Percentiles rank a stretch among this genome's conserved stretches.
Evolutionary conservation across 2,113 vertebrate species (phyloP).

Genomic region (Apodemus speciosus): DNA sequence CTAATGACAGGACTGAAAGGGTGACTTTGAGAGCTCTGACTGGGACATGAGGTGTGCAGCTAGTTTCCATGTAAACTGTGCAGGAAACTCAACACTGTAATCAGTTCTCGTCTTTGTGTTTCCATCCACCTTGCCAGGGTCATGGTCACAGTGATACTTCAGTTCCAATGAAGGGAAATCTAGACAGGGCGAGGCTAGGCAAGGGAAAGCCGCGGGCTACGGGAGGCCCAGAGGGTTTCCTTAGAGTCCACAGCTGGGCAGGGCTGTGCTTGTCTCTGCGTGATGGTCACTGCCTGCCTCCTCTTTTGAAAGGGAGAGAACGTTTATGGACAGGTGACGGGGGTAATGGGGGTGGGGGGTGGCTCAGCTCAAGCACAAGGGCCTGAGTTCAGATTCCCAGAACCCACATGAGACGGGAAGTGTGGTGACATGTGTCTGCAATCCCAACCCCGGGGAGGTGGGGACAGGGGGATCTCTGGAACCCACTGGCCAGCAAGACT

Average conservation of each 20-base stretch:
- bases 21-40: neutral
- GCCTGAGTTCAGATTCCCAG: neutral
- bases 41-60: constrained; percentile 11
- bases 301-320: neutral
- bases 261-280: neutral
- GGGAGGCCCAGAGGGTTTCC: neutral
- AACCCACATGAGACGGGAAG: neutral
- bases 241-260: too few species aligned
- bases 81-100: constrained; percentile 57
- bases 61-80: neutral
- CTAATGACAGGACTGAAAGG: neutral
- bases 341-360: neutral
- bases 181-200: neutral
- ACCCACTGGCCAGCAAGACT: neutral
- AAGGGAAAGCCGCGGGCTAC: neutral
- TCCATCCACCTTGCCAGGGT: constrained; percentile 60
- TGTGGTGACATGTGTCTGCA: neutral
- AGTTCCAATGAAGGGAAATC: constrained; percentile 3
- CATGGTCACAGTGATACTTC: constrained; percentile 49
- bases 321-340: neutral
- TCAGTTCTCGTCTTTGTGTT: constrained; percentile 75
- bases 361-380: neutral
- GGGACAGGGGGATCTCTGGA: neutral
- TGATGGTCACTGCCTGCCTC: neutral
- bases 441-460: neutral